These are phyloP conservation scores for Onthophagus sagittarius DNA, from an alignment of 2,888 invertebrate genomes.

Conservation along the genomic window DNA sequence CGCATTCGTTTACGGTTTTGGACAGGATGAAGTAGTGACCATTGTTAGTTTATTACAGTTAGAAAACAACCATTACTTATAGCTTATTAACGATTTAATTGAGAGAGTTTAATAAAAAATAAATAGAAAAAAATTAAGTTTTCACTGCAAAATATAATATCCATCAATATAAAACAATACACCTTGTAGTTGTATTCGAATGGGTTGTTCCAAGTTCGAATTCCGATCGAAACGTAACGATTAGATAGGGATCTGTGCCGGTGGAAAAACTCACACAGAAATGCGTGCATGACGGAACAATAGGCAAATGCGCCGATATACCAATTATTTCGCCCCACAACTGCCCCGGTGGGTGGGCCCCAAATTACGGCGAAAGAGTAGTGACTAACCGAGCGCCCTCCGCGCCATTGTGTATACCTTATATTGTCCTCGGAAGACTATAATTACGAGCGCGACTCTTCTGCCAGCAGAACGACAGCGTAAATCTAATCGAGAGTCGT, in stretches of 20 bases:
- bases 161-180: background rate
- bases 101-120: background rate
- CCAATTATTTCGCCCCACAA: conserved; percentile 21
- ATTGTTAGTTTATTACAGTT: background rate
- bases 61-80: background rate
- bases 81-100: background rate
- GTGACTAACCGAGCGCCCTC: background rate
- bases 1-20: background rate
- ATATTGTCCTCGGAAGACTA: background rate
- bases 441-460: background rate
- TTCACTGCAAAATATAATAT: background rate
- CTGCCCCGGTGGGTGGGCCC: conserved; percentile 22
- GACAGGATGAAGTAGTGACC: background rate
- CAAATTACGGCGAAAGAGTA: background rate
- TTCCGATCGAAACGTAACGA: background rate
- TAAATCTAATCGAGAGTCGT: background rate
- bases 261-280: conserved; percentile 21
- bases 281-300: conserved; percentile 26
- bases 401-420: background rate
- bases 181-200: background rate
- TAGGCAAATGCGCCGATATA: conserved; percentile 23
- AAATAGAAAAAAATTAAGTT: background rate
- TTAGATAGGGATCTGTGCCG: conserved; percentile 22
- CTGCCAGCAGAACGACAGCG: background rate
- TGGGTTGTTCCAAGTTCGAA: background rate